Conservation (phyloP, 1,140 invertebrate species). For the Fopius arisanus region DNA sequence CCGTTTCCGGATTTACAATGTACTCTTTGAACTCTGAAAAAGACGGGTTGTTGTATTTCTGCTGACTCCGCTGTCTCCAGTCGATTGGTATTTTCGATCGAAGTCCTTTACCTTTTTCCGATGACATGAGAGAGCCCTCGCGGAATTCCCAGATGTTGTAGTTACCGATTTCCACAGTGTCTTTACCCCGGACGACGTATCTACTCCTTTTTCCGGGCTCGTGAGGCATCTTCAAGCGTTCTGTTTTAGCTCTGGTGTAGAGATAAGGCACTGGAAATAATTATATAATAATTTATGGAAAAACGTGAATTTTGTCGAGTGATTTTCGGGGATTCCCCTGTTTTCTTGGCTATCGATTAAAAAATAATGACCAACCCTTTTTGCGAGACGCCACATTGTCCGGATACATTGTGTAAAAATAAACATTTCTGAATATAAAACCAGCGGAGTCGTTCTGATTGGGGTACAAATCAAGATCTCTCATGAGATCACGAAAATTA, state of each 20-base stretch:
- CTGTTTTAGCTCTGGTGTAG: conserved; percentile 66
- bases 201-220: conserved; percentile 69
- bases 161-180: conserved; percentile 70
- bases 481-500: conserved; percentile 39
- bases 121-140: conserved; percentile 4
- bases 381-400: conserved; percentile 62
- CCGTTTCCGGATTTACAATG: conserved; percentile 30
- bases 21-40: conserved; percentile 29
- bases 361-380: conserved; percentile 46
- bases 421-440: conserved; percentile 70
- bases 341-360: no score
- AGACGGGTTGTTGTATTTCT: neutral
- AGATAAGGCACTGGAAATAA: conserved; percentile 41
- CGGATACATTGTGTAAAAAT: conserved; percentile 69
- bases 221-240: conserved; percentile 63
- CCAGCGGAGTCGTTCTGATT: conserved; percentile 49
- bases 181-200: conserved; percentile 67
- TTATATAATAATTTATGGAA: no score
- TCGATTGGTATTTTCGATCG: neutral
- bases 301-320: conserved; percentile 17
- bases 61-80: neutral
- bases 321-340: neutral
- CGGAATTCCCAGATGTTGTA: conserved; percentile 68
- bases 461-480: conserved; percentile 21
- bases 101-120: neutral